Conservation (phyloP, 2,888 invertebrate genomes). For the Caenorhabditis afra region DNA sequence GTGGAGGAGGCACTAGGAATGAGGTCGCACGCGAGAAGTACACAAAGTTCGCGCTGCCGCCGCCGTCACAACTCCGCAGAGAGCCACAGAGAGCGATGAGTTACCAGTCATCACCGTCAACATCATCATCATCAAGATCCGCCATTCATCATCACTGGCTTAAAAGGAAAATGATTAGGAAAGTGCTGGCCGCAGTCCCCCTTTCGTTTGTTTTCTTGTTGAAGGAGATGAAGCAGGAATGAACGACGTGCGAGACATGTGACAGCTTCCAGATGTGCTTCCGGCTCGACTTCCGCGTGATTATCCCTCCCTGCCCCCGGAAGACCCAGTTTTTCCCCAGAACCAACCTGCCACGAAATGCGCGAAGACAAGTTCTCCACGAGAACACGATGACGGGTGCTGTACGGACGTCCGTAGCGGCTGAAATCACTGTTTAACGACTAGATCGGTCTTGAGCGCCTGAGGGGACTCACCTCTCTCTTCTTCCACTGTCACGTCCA, state of each 20-base stretch:
- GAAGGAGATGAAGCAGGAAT: too few species aligned
- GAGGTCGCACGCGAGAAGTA: too few species aligned
- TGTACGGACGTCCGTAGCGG: slow-evolving; percentile 96
- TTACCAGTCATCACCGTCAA: slow-evolving; percentile 34
- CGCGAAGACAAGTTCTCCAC: slow-evolving; percentile 98
- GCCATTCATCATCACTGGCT: slow-evolving; percentile 24
- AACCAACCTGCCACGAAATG: slow-evolving; percentile 96
- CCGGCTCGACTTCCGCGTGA: too few species aligned
- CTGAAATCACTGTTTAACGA: slow-evolving; percentile 12
- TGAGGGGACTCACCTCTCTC: slow-evolving; percentile 43
- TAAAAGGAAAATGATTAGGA: slow-evolving; percentile 27
- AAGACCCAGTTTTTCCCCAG: background rate
- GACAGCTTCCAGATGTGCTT: background rate
- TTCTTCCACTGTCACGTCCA: slow-evolving; percentile 19
- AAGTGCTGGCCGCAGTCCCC: background rate
- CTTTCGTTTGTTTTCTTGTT: too few species aligned
- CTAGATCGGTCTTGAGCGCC: background rate
- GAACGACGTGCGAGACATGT: background rate
- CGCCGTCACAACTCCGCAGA: too few species aligned
- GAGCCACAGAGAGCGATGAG: too few species aligned
- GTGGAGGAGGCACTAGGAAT: too few species aligned
- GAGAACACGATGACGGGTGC: slow-evolving; percentile 95
- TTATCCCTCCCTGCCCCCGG: background rate
- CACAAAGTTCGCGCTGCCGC: too few species aligned
- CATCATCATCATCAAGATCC: slow-evolving; percentile 35